Evolutionary conservation across 2,888 invertebrate genomes (phyloP).

Genomic region (Phragmatobia fuliginosa): DNA sequence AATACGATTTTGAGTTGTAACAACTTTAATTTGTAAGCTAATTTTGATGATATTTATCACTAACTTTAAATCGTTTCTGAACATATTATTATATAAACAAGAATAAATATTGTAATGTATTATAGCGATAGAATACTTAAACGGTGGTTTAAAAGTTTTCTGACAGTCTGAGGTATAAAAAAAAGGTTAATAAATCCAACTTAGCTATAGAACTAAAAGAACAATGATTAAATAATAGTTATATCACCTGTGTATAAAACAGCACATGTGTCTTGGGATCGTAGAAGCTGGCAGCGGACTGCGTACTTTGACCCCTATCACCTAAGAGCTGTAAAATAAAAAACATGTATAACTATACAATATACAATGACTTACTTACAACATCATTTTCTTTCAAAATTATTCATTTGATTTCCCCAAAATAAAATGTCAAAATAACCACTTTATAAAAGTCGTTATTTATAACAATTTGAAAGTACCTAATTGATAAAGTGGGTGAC

Average conservation of each 20-base stretch:
- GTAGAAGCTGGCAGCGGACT: constrained; percentile 91
- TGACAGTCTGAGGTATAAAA: too few relatives aligned
- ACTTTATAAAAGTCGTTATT: too few relatives aligned
- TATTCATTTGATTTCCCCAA: not conserved
- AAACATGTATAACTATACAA: not conserved
- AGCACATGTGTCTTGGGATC: constrained; percentile 90
- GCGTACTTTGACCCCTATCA: constrained; percentile 89
- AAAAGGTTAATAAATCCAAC: too few relatives aligned
- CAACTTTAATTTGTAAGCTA: not conserved
- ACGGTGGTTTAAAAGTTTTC: too few relatives aligned
- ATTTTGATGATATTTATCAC: not conserved
- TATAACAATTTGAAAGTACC: not conserved
- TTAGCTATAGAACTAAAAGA: not conserved
- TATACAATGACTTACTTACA: too few relatives aligned
- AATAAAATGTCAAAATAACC: not conserved
- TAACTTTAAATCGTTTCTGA: not conserved
- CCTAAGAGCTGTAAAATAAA: constrained; percentile 86
- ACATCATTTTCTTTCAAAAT: too few relatives aligned
- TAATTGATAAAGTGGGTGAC: not conserved
- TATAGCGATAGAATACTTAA: too few relatives aligned
- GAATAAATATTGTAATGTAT: too few relatives aligned
- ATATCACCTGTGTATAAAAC: constrained; percentile 90
- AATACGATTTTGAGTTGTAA: not conserved
- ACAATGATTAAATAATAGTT: not conserved
- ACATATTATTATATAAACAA: too few relatives aligned